Conservation (phyloP, 1,140 invertebrate species). For the Halotydeus destructor region DNA sequence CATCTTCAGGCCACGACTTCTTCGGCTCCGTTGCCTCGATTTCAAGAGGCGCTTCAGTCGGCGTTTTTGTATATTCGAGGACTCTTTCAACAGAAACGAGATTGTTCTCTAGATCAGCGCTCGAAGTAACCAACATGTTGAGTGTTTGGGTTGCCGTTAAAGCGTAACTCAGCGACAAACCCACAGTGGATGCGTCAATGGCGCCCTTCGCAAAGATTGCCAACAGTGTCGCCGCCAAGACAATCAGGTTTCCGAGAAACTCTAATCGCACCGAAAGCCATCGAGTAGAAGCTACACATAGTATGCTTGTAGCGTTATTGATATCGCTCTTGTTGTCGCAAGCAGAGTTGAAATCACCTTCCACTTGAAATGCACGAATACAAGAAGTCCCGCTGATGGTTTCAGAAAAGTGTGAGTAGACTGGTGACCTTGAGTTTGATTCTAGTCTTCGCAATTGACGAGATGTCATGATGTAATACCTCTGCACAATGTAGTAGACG, state of each 20-base stretch:
- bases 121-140: constrained; percentile 91
- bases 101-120: constrained; percentile 87
- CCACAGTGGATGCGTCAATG: constrained; percentile 52
- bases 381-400: constrained; percentile 30
- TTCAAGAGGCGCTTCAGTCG: constrained; percentile 23
- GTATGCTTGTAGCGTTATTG: constrained; percentile 28
- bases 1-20: constrained; percentile 19
- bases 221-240: constrained; percentile 46
- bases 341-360: constrained; percentile 35
- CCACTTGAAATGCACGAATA: constrained; percentile 33
- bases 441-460: constrained; percentile 33
- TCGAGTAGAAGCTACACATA: constrained; percentile 18
- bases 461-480: constrained; percentile 30
- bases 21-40: constrained; percentile 13
- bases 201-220: constrained; percentile 48
- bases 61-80: constrained; percentile 76
- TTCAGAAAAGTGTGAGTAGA: constrained; percentile 34
- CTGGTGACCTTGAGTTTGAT: constrained; percentile 31
- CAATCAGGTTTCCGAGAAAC: constrained; percentile 21
- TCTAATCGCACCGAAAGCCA: constrained; percentile 26
- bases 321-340: constrained; percentile 65
- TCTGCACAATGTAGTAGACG: constrained; percentile 35
- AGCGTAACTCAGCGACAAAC: constrained; percentile 71
- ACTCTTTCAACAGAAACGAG: constrained; percentile 93
- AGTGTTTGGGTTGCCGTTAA: constrained; percentile 76